Evolutionary conservation across 2,113 vertebrate genomes (phyloP), one percentile per base, ranked within the genome.

Genomic region (Acinonyx jubatus): DNA sequence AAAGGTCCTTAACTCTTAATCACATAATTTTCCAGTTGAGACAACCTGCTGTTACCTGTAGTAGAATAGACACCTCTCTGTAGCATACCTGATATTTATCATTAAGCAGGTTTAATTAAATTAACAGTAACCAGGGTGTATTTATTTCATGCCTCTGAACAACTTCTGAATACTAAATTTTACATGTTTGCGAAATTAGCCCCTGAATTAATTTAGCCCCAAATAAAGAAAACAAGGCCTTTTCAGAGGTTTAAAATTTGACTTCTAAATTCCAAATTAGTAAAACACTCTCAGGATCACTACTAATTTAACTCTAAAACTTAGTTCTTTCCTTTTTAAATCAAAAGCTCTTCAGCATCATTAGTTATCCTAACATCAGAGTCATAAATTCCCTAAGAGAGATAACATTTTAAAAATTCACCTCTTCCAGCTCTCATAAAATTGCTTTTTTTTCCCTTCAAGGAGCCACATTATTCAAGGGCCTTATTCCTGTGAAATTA

Each of bases 81-180:
- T 1, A 69, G 23, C 29, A 65, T 55, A 73, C 50, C 27, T 85
- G 69, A 23, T 91, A 93, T 41, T 78, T 97, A 87, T 74, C 69
- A 96, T 50, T 78, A 95, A 81, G 52, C 36, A 4, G 13, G 3
- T 71, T 95, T 95, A 96, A 93, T 97, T 94, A 90, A 96, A 93
- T 96, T 88, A 84, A 94, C 18, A 88, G 5, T 13, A 68, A 55
- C 19, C 18, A 55, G 18, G 38, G n/a, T 38, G 52, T 94, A 94
- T 76, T 96, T 89, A 90, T 69, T 92, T 66, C 16, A 61, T 93
- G 27, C 4, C 25, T 94, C 4, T 61, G 15, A 52, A 57, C 23
- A 94, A 36, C 14, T 79, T 82, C 74, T 84, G 73, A 92, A 91
- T 90, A 93, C 36, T 82, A 94, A 96, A 80, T 50, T 29, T 48